Evolutionary conservation across 2,888 invertebrate species (phyloP), one percentile per base, ranked within the genome.

Genomic region (Alloscopus bannaensis): DNA sequence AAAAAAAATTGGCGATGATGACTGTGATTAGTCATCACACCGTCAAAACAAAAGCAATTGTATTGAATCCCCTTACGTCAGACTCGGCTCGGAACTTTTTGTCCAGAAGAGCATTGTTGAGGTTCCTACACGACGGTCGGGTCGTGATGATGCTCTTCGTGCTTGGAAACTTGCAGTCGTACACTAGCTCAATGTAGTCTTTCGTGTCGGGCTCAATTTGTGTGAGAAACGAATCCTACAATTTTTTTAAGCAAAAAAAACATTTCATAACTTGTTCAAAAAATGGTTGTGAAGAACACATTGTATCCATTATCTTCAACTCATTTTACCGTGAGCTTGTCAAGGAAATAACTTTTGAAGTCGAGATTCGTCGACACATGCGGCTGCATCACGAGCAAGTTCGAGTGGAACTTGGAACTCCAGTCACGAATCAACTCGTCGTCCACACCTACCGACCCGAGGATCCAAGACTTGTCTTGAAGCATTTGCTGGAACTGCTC

Each of bases 131-230:
- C 0, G 81, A 64, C n/a, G 83, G 73, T 55, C 69, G 77, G 2
- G 75, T 77, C n/a, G 83, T 70, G 22, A 78, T 84, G 28, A 77
- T 70, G 36, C 65, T 65, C 57, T 78, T 71, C 20, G 65, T 82
- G 28, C 69, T 81, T 20, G 81, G 83, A 86, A 86, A 86, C 22
- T 86, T 77, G 72, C 87, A 87, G 57, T 85, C 78, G 68, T 86
- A 85, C 29, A 85, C 75, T 57, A 79, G 75, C 28, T 86, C 83
- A 50, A 87, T 83, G 76, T 86, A 87, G 11, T 86, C 85, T 18
- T 82, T 80, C 16, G 86, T 77, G 57, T 77, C 70, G 11, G 55
- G 29, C 22, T 79, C 72, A 72, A 79, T 60, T 66, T 71, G 72
- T 1, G 71, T 79, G 13, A 79, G n/a, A 26, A 72, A 79, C 13